Base-by-base conservation (phyloP, 1,140 invertebrate species). In the Holotrichia oblita region DNA sequence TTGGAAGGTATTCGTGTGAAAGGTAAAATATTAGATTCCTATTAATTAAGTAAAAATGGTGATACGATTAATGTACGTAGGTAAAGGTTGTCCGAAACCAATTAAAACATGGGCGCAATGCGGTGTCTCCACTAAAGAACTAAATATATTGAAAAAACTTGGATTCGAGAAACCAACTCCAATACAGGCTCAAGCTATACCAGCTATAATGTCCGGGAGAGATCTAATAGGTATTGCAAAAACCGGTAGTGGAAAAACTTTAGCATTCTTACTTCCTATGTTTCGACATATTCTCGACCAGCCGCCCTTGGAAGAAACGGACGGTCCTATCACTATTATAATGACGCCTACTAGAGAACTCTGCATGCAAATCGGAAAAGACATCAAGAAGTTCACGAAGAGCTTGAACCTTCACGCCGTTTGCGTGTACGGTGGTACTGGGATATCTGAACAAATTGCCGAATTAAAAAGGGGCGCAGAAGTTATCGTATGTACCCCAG, bases 151-250 rank as follows among this genome's bases (percentile, higher is more conserved):
- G 22, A 99, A 98, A 86, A 97, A 95, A 88, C 88, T 98, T 42
- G 92, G 91, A 78, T 99, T 98, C n/a, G n/a, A 98, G 82, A 99
- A 98, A 88, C 99, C 99, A 3, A 99, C 99, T 3, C 98, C 99
- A 0, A 99, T 99, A 85, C 99, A 99, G 87, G 93, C 96, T 72
- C 98, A 99, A 89, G 98, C 98, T 9, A 97, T 99, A 86, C 98
- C 98, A 34, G 95, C 97, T n/a, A 97, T 99, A 80, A 99, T 99
- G 98, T 98, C 95, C 78, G 95, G 94, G 80, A 90, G 98, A 77
- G 98, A 99, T 90, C 89, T 99, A 41, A 99, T 99, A 85, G 98
- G 98, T 77, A 99, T 99, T 85, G 99, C 99, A 6, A 99, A 99
- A 90, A 99, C 99, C 24, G 98, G 98, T 81, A 99, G 97, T 86